These are phyloP conservation scores for Setipinna tenuifilis DNA, from an alignment of 2,797 vertebrate genomes.

Conservation along the genomic window DNA sequence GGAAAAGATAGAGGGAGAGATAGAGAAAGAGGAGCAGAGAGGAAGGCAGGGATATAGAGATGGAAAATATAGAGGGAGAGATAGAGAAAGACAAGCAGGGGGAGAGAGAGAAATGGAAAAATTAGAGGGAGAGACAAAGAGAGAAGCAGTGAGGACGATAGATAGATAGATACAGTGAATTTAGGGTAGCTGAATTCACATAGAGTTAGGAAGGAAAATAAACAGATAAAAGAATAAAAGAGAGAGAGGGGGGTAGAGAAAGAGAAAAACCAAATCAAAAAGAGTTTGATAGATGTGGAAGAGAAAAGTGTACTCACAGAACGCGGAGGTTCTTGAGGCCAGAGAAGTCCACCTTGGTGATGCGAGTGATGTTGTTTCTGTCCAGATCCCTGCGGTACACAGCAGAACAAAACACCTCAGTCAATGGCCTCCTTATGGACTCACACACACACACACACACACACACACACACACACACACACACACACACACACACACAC, in stretches of 20 bases:
- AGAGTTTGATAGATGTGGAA: neutral
- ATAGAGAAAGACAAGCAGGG: neutral
- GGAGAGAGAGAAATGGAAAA: neutral
- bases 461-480: too few species aligned
- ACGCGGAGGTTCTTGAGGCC: slow-evolving; percentile 96
- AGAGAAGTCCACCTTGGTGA: slow-evolving; percentile 93
- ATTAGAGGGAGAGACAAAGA: neutral
- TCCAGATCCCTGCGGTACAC: slow-evolving; percentile 87
- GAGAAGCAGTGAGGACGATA: too few species aligned
- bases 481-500: too few species aligned
- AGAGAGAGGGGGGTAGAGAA: neutral
- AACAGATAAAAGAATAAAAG: neutral
- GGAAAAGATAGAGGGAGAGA: neutral
- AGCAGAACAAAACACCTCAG: slow-evolving; percentile 13
- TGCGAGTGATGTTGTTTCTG: slow-evolving; percentile 90
- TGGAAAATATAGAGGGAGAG: neutral
- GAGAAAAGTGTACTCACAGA: slow-evolving; percentile 81
- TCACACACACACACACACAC: too few species aligned
- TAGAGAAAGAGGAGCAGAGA: neutral
- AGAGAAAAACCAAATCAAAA: neutral
- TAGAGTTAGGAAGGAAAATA: neutral
- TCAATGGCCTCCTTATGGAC: neutral
- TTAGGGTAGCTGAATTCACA: too few species aligned
- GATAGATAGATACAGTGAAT: too few species aligned
- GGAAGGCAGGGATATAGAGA: neutral